Base-by-base conservation (phyloP, 2,113 vertebrate species). In the Tonatia bakeri region DNA sequence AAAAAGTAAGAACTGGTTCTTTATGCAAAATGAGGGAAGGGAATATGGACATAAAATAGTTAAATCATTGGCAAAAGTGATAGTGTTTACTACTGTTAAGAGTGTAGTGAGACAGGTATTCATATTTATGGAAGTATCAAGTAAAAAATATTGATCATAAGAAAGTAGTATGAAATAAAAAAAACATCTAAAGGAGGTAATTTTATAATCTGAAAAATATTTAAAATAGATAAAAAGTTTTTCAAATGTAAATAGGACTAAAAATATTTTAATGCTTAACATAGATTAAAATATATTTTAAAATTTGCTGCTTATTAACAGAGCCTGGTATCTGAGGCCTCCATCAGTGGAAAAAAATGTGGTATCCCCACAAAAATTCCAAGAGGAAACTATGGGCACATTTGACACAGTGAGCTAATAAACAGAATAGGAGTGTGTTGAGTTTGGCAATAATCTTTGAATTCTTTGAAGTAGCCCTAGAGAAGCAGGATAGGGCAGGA, bases 161-260 rank as follows among this genome's bases (percentile, higher is more conserved):
- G 47, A 69, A 75, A 80, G 26, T 72, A 65, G 87, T 80, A 22
- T 67, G 38, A 85, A 89, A 85, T 36, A 2, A 65, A 87, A n/a
- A 72, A 84, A n/a, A n/a, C n/a, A 61, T 45, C 4, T 79, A 84
- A 88, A 59, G n/a, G 38, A 47, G 24, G 9, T 67, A 87, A 92
- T 90, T 85, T 92, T 82, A 86, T 70, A 45, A 76, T 61, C 9
- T 61, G 50, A 59, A 95, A 93, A 90, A 31, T 45, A 90, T 86
- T 81, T 89, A 31, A 90, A 94, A 92, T 33, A 81, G 20, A 26
- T 36, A 7, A 47, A 91, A 89, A 61, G 15, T 5, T 72, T 31
- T 31, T 28, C 40, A 50, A 70, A 28, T 75, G 38, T n/a, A 56
- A 72, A 24, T 24, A 65, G 28, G 72, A 83, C 10, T 67, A 93